phyloP scores from a whole-genome alignment of 2,113 vertebrate species.

The Corapipo altera region DNA sequence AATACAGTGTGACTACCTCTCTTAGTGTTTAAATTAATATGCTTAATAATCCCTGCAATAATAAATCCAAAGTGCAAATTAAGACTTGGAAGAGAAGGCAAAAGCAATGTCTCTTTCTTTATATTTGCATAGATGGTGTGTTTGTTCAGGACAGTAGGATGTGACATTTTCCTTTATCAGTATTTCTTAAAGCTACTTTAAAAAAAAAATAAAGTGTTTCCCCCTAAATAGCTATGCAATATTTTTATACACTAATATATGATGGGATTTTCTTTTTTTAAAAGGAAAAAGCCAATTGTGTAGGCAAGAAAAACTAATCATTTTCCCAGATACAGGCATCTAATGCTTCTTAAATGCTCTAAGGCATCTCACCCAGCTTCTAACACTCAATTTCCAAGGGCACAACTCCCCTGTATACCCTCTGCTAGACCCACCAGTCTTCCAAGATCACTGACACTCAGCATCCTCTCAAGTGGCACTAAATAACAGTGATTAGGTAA shows the following conservation, averaged over 20 bases:
- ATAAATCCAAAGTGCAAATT: not conserved
- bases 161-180: not conserved
- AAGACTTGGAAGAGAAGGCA: not conserved
- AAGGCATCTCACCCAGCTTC: not conserved
- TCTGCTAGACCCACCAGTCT: not conserved
- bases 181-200: not conserved
- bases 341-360: not conserved
- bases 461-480: not conserved
- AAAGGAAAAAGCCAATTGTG: accelerated
- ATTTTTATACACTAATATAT: not conserved
- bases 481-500: not conserved
- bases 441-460: not conserved
- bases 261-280: not conserved
- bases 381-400: not conserved
- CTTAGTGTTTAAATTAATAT: not conserved
- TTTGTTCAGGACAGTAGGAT: not conserved
- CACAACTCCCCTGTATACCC: not conserved
- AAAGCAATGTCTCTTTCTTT: not conserved
- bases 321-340: not conserved
- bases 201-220: not conserved
- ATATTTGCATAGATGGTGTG: not conserved
- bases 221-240: not conserved
- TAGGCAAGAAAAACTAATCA: not conserved
- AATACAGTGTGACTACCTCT: constrained; percentile 47
- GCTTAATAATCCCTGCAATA: not conserved